Evolutionary conservation across 2,113 vertebrate genomes (phyloP), one percentile per base, ranked within the genome.

Genomic region (Pomatorhinus ruficollis): DNA sequence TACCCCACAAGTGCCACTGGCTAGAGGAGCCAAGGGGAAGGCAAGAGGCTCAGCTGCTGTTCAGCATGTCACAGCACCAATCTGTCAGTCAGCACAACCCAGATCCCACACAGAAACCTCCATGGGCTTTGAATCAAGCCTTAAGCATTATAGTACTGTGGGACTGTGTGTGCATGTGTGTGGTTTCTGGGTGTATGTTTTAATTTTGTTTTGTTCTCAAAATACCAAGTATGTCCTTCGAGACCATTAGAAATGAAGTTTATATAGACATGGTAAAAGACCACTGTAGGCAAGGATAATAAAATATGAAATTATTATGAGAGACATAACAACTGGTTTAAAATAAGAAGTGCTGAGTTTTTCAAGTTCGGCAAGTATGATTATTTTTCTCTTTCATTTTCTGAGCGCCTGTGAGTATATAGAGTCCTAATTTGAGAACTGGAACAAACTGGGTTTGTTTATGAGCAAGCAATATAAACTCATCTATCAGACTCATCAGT

Each of bases 181-280:
- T 90, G 94, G 94, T 92, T 96, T 95, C 89, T 95, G 76, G 83
- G 80, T 82, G 52, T 54, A 70, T 89, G 76, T 78, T 95, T 96
- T 86, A 65, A 83, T 92, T 95, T 75, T 81, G 47, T 92, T 95
- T 95, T 95, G 90, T 87, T 90, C 65, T 95, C 42, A 61, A 94
- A 94, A 90, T 90, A 84, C 44, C 56, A 94, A 89, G n/a, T 52
- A 33, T 65, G 76, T 65, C 88, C 83, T 92, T 52, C 19, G 91
- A 93, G 90, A 90, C 88, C 44, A 70, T 86, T 77, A 89, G 59
- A 89, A 95, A 89, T 68, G 17, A 70, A 39, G 77, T 89, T 93
- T 96, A 65, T 89, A 59, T n/a, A 68, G 69, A 53, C 61, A 59
- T 83, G 50, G 65, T 79, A 93, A 93, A 78, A 93, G 77, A 92